Conservation (phyloP, 2,888 invertebrate species). For the Eupithecia abbreviata region DNA sequence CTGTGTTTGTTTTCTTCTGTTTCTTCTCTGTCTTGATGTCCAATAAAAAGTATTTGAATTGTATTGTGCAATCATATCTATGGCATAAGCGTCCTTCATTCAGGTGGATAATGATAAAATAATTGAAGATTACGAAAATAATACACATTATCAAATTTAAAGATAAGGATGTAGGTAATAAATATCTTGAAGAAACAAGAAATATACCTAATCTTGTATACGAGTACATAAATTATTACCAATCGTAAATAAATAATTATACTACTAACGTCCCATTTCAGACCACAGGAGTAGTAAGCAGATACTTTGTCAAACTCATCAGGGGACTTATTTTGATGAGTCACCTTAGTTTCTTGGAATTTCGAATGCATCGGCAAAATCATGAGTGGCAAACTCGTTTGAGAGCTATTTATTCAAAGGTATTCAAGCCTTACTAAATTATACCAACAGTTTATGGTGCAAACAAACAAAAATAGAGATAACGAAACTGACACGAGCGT, state of each 20-base stretch:
- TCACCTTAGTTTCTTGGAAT: not conserved
- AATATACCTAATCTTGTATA: not conserved
- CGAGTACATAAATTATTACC: not conserved
- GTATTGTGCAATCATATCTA: not conserved
- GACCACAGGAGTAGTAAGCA: not conserved
- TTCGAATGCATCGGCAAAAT: not conserved
- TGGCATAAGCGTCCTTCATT: not conserved
- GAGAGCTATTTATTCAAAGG: not conserved
- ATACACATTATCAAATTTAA: not conserved
- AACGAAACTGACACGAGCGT: slow-evolving; percentile 56
- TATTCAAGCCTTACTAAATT: slow-evolving; percentile 24
- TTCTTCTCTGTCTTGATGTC: no score
- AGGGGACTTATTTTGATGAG: not conserved
- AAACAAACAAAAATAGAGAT: slow-evolving; percentile 56
- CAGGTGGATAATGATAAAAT: not conserved
- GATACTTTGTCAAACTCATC: not conserved
- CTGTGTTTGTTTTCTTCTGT: no score
- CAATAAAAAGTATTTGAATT: no score
- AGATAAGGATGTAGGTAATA: not conserved
- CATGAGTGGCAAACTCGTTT: not conserved
- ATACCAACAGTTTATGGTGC: not conserved
- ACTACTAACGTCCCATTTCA: not conserved
- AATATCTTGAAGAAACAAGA: no score
- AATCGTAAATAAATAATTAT: not conserved
- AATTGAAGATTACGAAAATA: not conserved